Evolutionary conservation across 2,797 vertebrate species (phyloP), one percentile per base, ranked within the genome.

Genomic region (Oceanodroma leucorhoa): DNA sequence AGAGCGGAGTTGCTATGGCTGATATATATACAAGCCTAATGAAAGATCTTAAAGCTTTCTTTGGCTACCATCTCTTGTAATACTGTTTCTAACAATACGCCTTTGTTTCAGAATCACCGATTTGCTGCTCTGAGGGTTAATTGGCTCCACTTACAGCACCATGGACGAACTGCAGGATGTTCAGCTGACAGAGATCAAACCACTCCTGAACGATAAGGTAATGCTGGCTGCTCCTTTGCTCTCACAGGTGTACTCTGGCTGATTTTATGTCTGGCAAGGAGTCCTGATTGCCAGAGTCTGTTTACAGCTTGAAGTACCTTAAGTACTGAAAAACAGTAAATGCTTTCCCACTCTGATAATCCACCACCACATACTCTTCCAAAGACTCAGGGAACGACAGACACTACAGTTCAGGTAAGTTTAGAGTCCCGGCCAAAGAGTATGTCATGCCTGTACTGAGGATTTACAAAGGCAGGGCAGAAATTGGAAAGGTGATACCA

Each of bases 161-260:
- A 99, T 99, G 99, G 99, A 99, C 78, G 99, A 99, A 96, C 98
- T 99, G 87, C 99, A 99, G 94, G 99, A 99, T 89, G 99, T 99
- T 93, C 99, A 99, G 95, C 93, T 99, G 95, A 99, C 99, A 53
- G 99, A 99, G 97, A 99, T 99, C 97, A 99, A 99, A 94, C 99
- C 99, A 0, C 99, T 99, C 48, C 98, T 99, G 95, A 99, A 99
- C 23, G 98, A 99, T 91, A 99, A 99, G 98, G 99, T 99, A 98
- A 98, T 94, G 71, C 34, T 54, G 10, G 22, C 72, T 87, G 34
- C 67, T 57, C 14, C 77, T 77, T 67, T 36, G 40, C 29, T 60
- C 40, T 85, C 48, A 8, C 29, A 30, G 21, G 16, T 24, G 36
- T 70, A 3, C 36, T 62, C 4, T 5, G 48, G 26, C 34, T 94